Conservation (phyloP, 2,888 invertebrate genomes). For the Flabesymbios commensalis region DNA sequence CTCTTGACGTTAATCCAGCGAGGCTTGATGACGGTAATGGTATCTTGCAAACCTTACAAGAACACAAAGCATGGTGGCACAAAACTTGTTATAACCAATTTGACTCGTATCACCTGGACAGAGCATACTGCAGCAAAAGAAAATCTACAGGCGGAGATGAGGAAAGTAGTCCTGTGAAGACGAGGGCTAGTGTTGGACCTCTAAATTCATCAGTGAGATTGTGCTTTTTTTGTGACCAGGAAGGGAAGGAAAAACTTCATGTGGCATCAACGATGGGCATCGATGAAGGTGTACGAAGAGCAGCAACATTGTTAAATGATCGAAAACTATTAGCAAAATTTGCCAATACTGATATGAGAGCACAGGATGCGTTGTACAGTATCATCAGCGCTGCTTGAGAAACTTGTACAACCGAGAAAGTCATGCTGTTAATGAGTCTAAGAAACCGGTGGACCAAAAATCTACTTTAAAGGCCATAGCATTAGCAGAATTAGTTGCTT, state of each 20-base stretch:
- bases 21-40: neutral
- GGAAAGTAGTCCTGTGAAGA: too few relatives aligned
- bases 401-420: constrained; percentile 3
- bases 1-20: neutral
- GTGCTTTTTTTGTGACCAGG: neutral
- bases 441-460: neutral
- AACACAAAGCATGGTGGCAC: neutral
- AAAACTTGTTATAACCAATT: neutral
- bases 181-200: too few relatives aligned
- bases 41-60: neutral
- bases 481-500: constrained; percentile 28
- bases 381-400: constrained; percentile 3
- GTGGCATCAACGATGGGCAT: neutral
- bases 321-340: neutral
- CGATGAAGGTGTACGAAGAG: neutral
- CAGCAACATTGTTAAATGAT: too few relatives aligned
- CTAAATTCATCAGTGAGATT: too few relatives aligned
- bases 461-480: neutral
- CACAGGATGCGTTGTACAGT: constrained; percentile 2
- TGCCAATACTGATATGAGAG: neutral
- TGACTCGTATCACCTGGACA: too few relatives aligned
- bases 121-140: too few relatives aligned
- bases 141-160: too few relatives aligned
- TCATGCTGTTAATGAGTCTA: neutral
- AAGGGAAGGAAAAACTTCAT: neutral